Conservation (phyloP, 2,113 vertebrate species). For the Poeciliopsis occidentalis region DNA sequence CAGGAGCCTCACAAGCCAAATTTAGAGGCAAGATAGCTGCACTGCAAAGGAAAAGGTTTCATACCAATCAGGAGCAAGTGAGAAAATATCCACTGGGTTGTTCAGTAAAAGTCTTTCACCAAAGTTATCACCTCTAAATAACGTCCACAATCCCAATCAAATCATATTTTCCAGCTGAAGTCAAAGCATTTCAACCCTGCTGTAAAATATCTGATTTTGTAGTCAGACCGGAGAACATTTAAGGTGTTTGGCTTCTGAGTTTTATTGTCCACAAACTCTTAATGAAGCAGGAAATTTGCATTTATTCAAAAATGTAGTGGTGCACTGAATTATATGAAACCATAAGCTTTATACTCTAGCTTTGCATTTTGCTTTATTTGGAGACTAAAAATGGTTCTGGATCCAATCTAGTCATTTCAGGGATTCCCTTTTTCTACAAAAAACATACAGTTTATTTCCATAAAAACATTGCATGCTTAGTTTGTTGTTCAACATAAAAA, state of each 20-base stretch:
- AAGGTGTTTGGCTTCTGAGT: background rate
- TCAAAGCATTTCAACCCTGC: background rate
- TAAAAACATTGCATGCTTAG: too few species aligned
- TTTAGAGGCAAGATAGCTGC: background rate
- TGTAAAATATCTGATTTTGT: background rate
- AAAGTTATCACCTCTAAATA: background rate
- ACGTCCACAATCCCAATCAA: too few species aligned
- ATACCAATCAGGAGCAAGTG: background rate
- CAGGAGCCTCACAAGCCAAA: background rate
- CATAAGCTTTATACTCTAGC: too few species aligned
- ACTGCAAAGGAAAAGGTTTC: background rate
- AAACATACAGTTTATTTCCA: too few species aligned
- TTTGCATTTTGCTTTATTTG: background rate
- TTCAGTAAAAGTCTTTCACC: background rate
- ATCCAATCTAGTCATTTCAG: background rate
- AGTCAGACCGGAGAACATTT: background rate
- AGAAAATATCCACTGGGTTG: background rate
- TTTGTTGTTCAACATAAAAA: too few species aligned
- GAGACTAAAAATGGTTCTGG: background rate
- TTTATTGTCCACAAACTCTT: background rate
- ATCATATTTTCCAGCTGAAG: too few species aligned
- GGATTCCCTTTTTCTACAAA: too few species aligned
- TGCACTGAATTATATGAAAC: too few species aligned
- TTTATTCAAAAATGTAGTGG: too few species aligned
- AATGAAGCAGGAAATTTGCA: background rate